Evolutionary conservation across 2,113 vertebrate species (phyloP), one percentile per base, ranked within the genome.

Genomic region (Peromyscus leucopus): DNA sequence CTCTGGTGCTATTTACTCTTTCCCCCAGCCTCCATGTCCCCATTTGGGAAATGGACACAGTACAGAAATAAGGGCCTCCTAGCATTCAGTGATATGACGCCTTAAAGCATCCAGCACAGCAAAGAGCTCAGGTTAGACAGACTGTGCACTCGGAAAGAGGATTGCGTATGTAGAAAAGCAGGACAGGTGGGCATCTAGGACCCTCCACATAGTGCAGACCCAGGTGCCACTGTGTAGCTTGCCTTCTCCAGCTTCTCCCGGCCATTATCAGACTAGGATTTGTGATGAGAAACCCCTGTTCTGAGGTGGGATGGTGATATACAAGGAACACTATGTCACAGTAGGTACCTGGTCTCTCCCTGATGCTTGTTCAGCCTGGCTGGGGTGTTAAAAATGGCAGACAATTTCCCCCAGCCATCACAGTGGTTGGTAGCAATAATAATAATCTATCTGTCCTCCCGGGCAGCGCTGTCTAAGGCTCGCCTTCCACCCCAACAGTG

Each of bases 301-400:
- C 92, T 89, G 24, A 63, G 33, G 31, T 48, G 74, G 24, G 13
- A 93, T 98, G 75, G 87, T 90, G 92, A 98, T 67, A 94, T 36
- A n/a, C 67, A 31, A 22, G 33, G 82, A 88, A n/a, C 88, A 51
- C 63, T 19, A 80, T 88, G 12, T 84, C 95, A 75, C 91, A 96
- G 93, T 97, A 76, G 55, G 10, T 15, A 86, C 84, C 89, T 67
- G n/a, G 86, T 96, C 87, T 97, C 71, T 95, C 94, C 92, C 89
- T 74, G 85, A 91, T 88, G 92, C 90, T 96, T 96, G 92, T 89
- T 97, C 89, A 96, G 89, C 72, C 86, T 7, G 1, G 75, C 0
- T 28, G 72, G 94, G 90, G 92, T 91, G 90, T 92, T 95, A 85
- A 71, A 98, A 97, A 98, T 98, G 61, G 93, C 94, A 98, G 96